phyloP scores from a whole-genome alignment of 2,888 invertebrate genomes.

The Apodemia mormo region DNA sequence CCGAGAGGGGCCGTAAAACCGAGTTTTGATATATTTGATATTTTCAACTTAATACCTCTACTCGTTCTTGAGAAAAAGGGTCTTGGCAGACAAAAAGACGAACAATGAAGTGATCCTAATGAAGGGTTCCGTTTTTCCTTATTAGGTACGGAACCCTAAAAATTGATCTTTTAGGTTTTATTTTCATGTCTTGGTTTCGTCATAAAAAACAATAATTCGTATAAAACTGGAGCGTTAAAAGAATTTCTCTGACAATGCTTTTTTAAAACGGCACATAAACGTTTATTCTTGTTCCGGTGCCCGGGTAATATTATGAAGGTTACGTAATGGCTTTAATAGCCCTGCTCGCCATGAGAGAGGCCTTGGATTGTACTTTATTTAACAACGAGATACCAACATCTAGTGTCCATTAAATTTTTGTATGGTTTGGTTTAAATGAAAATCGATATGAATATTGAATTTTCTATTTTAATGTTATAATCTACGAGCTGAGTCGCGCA shows the following conservation, averaged over 20 bases:
- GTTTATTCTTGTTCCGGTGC: not conserved
- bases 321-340: constrained; percentile 26
- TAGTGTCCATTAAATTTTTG: constrained; percentile 10
- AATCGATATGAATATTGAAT: not conserved
- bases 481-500: no score
- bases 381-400: constrained; percentile 18
- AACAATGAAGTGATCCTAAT: no score
- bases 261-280: constrained; percentile 16
- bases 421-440: not conserved
- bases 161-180: not conserved
- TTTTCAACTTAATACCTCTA: no score
- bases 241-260: constrained; percentile 13
- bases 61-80: no score
- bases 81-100: no score
- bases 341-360: constrained; percentile 25
- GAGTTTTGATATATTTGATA: no score
- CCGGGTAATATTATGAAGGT: constrained; percentile 13
- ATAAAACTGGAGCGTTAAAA: not conserved
- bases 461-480: not conserved
- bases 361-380: constrained; percentile 25
- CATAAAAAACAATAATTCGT: constrained; percentile 9
- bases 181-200: not conserved
- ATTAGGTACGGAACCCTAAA: no score
- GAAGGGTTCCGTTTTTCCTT: no score
- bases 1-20: no score